Evolutionary conservation across 2,888 invertebrate genomes (phyloP).

Genomic region (Meandrusa payeni): DNA sequence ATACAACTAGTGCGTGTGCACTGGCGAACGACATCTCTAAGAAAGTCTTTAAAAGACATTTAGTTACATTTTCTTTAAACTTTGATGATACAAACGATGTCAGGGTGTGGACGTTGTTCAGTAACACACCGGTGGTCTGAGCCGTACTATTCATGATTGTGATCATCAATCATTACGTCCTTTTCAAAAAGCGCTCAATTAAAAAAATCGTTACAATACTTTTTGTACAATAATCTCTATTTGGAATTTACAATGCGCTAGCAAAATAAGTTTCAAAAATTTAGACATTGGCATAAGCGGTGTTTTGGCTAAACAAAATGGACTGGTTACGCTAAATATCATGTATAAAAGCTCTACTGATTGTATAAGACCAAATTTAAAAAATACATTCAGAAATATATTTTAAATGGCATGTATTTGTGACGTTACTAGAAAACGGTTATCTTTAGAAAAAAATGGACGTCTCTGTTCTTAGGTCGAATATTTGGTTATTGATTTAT

Average conservation of each 20-base stretch:
- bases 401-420: slow-evolving; percentile 69
- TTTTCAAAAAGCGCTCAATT: slow-evolving; percentile 51
- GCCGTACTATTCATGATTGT: no score
- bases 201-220: slow-evolving; percentile 52
- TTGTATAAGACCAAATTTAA: slow-evolving; percentile 74
- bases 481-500: slow-evolving; percentile 67
- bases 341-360: slow-evolving; percentile 78
- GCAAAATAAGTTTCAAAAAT: slow-evolving; percentile 72
- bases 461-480: slow-evolving; percentile 79
- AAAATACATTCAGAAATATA: slow-evolving; percentile 76
- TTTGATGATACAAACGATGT: no score
- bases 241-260: slow-evolving; percentile 62
- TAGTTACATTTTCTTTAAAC: slow-evolving; percentile 51
- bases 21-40: slow-evolving; percentile 49
- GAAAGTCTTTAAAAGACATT: slow-evolving; percentile 63
- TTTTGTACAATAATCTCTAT: slow-evolving; percentile 52
- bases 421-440: slow-evolving; percentile 75
- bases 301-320: slow-evolving; percentile 79
- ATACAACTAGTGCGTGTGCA: slow-evolving; percentile 47
- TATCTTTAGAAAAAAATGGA: slow-evolving; percentile 76
- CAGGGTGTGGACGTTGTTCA: no score
- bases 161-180: slow-evolving; percentile 55
- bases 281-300: slow-evolving; percentile 67
- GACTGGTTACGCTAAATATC: slow-evolving; percentile 76
- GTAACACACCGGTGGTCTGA: no score